A percentile compares a stretch with the other conserved stretches of the same genome.
Evolutionary conservation across 2,113 vertebrate species (phyloP).

Genomic region (Pteropus alecto): DNA sequence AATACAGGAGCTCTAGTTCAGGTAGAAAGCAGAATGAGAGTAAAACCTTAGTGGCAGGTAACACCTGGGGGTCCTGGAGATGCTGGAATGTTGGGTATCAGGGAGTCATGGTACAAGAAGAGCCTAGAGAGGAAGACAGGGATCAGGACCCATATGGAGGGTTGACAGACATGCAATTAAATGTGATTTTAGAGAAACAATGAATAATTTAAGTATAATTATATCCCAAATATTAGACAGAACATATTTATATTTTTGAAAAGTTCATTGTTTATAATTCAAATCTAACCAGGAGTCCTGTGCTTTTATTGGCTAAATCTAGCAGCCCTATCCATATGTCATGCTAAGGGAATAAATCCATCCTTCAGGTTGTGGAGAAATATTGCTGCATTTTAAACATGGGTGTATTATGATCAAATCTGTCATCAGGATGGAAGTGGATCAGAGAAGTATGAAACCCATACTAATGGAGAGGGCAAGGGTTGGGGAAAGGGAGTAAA

Average conservation of each 20-base stretch:
- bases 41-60: not conserved
- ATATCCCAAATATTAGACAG: not conserved
- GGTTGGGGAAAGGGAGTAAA: not conserved
- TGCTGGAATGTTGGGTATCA: not conserved
- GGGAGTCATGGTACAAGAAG: not conserved
- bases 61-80: not conserved
- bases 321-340: not conserved
- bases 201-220: not conserved
- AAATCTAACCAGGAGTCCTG: not conserved
- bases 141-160: not conserved
- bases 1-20: not conserved
- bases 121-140: not conserved
- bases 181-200: slow-evolving; percentile 16
- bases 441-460: not conserved
- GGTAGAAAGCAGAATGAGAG: not conserved
- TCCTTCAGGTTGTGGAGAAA: not conserved
- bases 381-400: not conserved
- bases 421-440: not conserved
- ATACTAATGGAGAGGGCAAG: not conserved
- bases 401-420: not conserved
- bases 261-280: slow-evolving; percentile 10
- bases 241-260: not conserved
- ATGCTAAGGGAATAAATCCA: not conserved
- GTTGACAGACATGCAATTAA: not conserved
- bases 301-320: not conserved